Evolutionary conservation across 2,888 invertebrate genomes (phyloP), one percentile per base, ranked within the genome.

Genomic region (Clepsis dumicolana): DNA sequence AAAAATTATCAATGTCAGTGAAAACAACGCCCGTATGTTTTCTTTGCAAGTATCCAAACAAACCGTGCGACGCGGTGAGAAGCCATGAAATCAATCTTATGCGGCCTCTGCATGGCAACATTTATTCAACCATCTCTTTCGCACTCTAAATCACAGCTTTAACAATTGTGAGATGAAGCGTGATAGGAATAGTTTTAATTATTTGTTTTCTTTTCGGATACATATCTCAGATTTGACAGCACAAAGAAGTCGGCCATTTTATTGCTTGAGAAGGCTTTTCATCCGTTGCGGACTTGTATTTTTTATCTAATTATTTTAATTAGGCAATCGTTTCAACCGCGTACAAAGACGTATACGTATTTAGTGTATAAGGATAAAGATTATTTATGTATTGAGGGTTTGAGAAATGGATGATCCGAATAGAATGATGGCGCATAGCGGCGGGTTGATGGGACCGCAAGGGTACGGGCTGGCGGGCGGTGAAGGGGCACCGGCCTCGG

Each of bases 401-500:
- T 71, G 73, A 82, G 83, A 85, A 85, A 97, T 97, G 97, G 97
- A 97, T 91, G 96, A 97, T 94, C 96, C 96, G 66, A 96, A 95
- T 88, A 95, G 96, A 86, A 96, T 97, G 96, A 96, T 97, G 97
- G 96, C 96, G 84, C 96, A 96, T 87, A 95, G 95, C 79, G 95
- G 95, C 71, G 97, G 97, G 78, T 94, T 97, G 89, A 97, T 97
- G 96, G 96, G 96, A 74, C 96, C 97, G 74, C 97, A 97, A 88
- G 96, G 96, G 77, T 97, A 97, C 86, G 96, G 97, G 64, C 95
- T 97, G 92, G 96, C 96, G 18, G 95, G 95, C 80, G 95, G 95
- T 80, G 97, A 97, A 77, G 97, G 96, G 59, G 95, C 96, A 53
- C 96, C 96, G 69, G 91, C 96, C n/a, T 95, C 97, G 68, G 97